Conservation (phyloP, 2,797 vertebrate species). For the Champsocephalus esox region DNA sequence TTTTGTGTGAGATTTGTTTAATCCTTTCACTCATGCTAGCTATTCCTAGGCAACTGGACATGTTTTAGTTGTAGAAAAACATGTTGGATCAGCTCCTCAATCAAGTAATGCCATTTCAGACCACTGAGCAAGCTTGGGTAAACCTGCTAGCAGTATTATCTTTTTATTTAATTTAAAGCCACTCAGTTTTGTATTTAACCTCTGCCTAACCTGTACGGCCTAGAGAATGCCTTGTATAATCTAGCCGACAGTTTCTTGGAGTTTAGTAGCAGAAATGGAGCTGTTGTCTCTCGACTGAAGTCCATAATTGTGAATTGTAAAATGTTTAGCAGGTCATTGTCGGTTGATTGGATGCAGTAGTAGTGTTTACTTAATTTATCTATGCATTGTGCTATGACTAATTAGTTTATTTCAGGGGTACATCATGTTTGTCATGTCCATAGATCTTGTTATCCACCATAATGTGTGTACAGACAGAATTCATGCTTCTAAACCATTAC, state of each 20-base stretch:
- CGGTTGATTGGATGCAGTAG: constrained; percentile 91
- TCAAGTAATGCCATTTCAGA: constrained; percentile 49
- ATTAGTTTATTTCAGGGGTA: constrained; percentile 82
- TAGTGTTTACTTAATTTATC: constrained; percentile 92
- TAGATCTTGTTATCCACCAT: constrained; percentile 52
- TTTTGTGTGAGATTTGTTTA: constrained; percentile 33
- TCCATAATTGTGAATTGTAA: constrained; percentile 70
- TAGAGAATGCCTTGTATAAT: constrained; percentile 58
- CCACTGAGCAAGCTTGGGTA: constrained; percentile 55
- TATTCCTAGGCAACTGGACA: constrained; percentile 35
- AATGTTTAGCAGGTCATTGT: constrained; percentile 78
- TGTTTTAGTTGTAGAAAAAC: constrained; percentile 42
- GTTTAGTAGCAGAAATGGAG: constrained; percentile 67
- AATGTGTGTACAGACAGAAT: constrained; percentile 53
- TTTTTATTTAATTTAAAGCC: constrained; percentile 72
- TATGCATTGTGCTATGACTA: constrained; percentile 93
- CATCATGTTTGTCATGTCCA: constrained; percentile 68
- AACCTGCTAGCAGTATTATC: constrained; percentile 81
- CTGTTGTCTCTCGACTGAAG: constrained; percentile 67
- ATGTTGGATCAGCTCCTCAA: constrained; percentile 32
- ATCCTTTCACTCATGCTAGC: constrained; percentile 30
- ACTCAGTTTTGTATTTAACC: constrained; percentile 61
- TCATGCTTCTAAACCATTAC: constrained; percentile 51
- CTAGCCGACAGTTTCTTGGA: constrained; percentile 56
- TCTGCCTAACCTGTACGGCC: constrained; percentile 65